Base-by-base conservation (phyloP, 2,113 vertebrate genomes). In the Paraplagusia blochii region DNA sequence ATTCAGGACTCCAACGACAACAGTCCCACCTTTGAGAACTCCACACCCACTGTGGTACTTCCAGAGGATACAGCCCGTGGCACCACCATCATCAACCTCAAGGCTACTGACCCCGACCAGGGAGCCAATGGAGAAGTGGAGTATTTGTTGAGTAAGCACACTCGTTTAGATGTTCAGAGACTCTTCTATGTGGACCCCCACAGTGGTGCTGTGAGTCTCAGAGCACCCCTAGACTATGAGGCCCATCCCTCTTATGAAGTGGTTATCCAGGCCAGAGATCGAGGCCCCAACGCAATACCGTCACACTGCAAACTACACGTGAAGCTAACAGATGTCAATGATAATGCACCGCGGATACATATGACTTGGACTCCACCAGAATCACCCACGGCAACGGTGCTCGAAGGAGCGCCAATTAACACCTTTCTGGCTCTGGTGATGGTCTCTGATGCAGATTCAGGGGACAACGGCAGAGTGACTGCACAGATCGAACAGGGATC, bases 1-100 rank as follows among this genome's bases (percentile, higher is more conserved):
- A 90, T 98, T 33, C 82, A 95, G 0, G 95, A 99, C 76, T 96
- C 95, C 33, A 98, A 98, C 0, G 96, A 98, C 60, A 98, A 98
- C 60, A 97, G 92, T 55, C 95, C 94, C 0, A n/a, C 86, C 2
- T 97, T 97, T 79, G 90, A 92, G 39, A 89, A 94, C 56, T 92
- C 82, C 66, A 89, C 85, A 0, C 70, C 92, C 51, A 86, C 58
- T 0, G 84, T 95, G 5, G 92, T 93, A 62, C 88, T 98, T 7
- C 13, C 42, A 18, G 96, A 99, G 82, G 91, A 96, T 2, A 86
- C 93, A 7, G 71, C 72, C n/a, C 86, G 82, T 0, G 94, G 94
- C 16, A 93, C 94, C 1, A 85, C 90, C 22, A 91, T 98, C 0
- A 85, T 95, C 80, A 93, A 81, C 0, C 83, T 99, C 17, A 92